phyloP scores from a whole-genome alignment of 92 coral and sea anemone species.

The Zoanthus sociatus region DNA sequence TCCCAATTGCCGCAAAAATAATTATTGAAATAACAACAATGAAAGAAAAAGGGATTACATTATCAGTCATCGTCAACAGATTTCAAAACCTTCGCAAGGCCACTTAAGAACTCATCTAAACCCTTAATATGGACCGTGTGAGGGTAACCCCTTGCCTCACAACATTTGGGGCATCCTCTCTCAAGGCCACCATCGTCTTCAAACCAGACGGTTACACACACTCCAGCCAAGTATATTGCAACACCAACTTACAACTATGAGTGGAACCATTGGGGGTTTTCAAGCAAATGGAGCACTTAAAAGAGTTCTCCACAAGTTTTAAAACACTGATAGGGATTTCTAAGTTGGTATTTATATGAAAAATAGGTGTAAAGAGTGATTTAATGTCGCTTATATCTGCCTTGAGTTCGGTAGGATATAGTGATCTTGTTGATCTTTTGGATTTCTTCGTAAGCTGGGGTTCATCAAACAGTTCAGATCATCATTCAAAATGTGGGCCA shows the following conservation, averaged over 20 bases:
- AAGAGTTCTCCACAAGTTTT: conserved; percentile 1
- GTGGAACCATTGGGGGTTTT: conserved; percentile 4
- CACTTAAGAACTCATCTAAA: conserved; percentile 30
- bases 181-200: conserved; percentile 24
- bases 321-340: conserved; percentile 19
- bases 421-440: too few relatives aligned
- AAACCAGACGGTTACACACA: conserved; percentile 27
- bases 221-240: conserved; percentile 42
- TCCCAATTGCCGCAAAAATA: neutral
- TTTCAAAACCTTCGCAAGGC: neutral
- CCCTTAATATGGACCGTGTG: conserved; percentile 20
- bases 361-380: neutral
- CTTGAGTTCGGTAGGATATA: neutral
- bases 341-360: neutral
- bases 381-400: neutral
- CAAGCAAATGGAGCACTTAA: conserved; percentile 2
- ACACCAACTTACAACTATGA: conserved; percentile 14
- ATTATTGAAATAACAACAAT: neutral
- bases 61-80: neutral
- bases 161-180: conserved; percentile 20
- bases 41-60: too few relatives aligned
- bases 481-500: neutral
- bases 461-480: neutral
- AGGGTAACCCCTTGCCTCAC: conserved; percentile 30
- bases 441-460: neutral